Base-by-base conservation (phyloP, 2,888 invertebrate genomes). In the Uropetala carovei region DNA sequence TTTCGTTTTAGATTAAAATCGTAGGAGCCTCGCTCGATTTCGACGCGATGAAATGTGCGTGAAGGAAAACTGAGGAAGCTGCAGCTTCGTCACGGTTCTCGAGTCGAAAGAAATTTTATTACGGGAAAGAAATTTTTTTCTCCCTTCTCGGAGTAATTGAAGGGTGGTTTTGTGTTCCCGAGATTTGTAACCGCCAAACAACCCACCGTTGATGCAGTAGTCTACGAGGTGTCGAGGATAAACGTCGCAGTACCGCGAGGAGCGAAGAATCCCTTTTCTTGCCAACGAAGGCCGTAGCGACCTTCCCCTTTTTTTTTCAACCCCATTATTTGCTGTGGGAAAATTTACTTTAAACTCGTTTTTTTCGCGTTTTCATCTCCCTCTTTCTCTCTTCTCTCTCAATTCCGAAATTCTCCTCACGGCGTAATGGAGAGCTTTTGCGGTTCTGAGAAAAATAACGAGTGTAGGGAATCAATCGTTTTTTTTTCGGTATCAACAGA, bases 391-490 rank as follows among this genome's bases (percentile, higher is more conserved):
- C 8, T 5, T 43, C 64, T 0, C 64, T 43, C 64, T 43, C 8
- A 89, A 89, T 89, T 89, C 64, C 43, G 64, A 64, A 89, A 64
- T 89, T 64, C 89, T 89, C 18, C 89, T 30, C 89, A 64, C 43
- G 89, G 43, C 27, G 59, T 89, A n/a, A 89, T 89, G 89, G 89
- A 89, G 89, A 64, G 64, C 18, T 14, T 60, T 16, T 68, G 89
- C n/a, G 43, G 60, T 60, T 59, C 60, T 27, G 89, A n/a, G 43
- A 13, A 75, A 22, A 75, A 75, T 75, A 75, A 75, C 27, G 75
- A 75, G 75, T 13, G 22, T 75, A 27, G 75, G 75, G 11, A 27
- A 27, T 75, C 22, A 27, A 27, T 75, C 22, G 43, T 43, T 43
- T 43, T 43, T 43, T 43, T 75, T 75, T 75, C 13, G 22, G 11